Evolutionary conservation across 2,888 invertebrate species (phyloP), one percentile per base, ranked within the genome.

Genomic region (Drosophila neonasuta): DNA sequence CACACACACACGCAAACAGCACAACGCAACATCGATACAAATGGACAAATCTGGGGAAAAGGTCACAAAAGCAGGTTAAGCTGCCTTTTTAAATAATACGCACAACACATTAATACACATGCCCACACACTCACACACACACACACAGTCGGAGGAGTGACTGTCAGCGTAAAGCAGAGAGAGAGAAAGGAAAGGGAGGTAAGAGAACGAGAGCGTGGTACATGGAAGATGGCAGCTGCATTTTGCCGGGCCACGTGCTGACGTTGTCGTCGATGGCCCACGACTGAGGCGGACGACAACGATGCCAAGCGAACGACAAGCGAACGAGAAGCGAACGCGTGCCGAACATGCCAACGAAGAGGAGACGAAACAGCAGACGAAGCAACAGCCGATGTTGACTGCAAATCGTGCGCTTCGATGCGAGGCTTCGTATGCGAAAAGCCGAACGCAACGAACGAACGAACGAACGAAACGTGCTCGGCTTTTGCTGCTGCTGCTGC

Each of bases 41-140:
- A 58, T 71, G 80, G 70, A 82, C 80, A 82, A 80, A 76, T 76
- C 79, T 71, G 80, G 78, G 79, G 77, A 85, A 83, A 85, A 85
- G 82, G 82, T 85, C 85, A 80, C 76, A 78, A 85, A 85, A 83
- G 85, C 85, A 80, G 82, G 85, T 83, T 83, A 85, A 83, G 82
- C 82, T 79, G 84, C 71, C 71, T 81, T 84, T 77, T 79, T 79
- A 84, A 81, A 81, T 80, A 80, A 78, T 77, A 77, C 84, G 80
- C 79, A 79, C 70, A 65, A 69, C 70, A 75, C 75, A 77, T 68
- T 70, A 76, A 71, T 69, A 74, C 58, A 32, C 60, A 39, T 30
- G 9, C 48, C 30, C 58, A 32, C 32, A 13, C 24, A 32, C 13
- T 48, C n/a, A 13, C 13, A 13, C 30, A 46, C 20, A 42, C 20